These are phyloP conservation scores for Pampus argenteus DNA, from an alignment of 2,797 vertebrate genomes.

Conservation along the genomic window DNA sequence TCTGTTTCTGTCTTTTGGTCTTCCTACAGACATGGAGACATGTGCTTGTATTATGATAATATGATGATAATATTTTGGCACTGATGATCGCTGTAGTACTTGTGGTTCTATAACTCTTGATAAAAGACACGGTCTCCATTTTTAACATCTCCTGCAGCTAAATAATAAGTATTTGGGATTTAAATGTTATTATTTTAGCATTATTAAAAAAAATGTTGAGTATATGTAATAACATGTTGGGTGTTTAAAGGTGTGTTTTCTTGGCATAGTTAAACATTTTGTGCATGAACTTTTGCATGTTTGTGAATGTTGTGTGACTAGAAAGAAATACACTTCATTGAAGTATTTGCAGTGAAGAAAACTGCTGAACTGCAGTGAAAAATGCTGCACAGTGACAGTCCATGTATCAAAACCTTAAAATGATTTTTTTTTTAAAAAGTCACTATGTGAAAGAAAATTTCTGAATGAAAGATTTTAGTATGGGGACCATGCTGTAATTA, in stretches of 20 bases:
- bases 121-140: constrained; percentile 30
- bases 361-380: no score
- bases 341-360: constrained; percentile 25
- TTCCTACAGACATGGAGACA: constrained; percentile 19
- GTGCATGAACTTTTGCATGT: constrained; percentile 36
- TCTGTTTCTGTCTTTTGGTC: constrained; percentile 53
- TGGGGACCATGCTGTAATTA: background rate
- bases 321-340: constrained; percentile 5
- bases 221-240: constrained; percentile 20
- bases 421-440: background rate
- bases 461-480: background rate
- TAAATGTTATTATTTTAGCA: constrained; percentile 21
- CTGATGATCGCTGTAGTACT: constrained; percentile 17
- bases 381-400: constrained; percentile 18
- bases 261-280: constrained; percentile 13
- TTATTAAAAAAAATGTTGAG: constrained; percentile 43
- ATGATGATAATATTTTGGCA: constrained; percentile 44
- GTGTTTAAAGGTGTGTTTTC: constrained; percentile 30
- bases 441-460: background rate
- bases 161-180: constrained; percentile 16
- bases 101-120: constrained; percentile 14
- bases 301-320: constrained; percentile 21
- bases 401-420: constrained; percentile 15
- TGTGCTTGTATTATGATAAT: constrained; percentile 38
- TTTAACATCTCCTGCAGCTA: constrained; percentile 7